Evolutionary conservation across 2,797 vertebrate genomes (phyloP), one percentile per base, ranked within the genome.

Genomic region (Hyperoplus immaculatus): DNA sequence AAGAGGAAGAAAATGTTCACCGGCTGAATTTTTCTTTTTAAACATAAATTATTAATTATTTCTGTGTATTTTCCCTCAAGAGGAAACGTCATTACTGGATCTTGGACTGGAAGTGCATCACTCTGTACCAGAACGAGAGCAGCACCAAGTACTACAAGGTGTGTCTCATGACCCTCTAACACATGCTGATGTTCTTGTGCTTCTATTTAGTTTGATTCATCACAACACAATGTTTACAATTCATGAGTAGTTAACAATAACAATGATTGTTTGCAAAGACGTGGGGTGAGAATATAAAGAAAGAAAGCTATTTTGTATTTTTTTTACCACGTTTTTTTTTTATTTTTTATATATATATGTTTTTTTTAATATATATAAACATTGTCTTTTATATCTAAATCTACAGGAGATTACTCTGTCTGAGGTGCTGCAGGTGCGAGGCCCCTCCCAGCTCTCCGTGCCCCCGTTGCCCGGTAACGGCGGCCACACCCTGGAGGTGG

Each of bases 11-110:
- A 29, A 29, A 29, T 29, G 29, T 29, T 29, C 29, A 29, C 3
- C 29, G 29, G 29, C 29, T 29, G 29, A 29, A 29, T 29, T 29
- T 29, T 29, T 29, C 29, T 29, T 29, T 29, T 29, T 29, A 29
- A 29, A 38, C 47, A 8, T 4, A 4, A 4, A 8, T 38, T 7
- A 10, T 39, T 4, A 36, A 41, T 64, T 0, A 10, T 63, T 42
- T 15, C 10, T 76, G 11, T 41, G 0, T 16, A 3, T 56, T 10
- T 76, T 16, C 4, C 68, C n/a, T 2, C 90, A 96, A 29, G 95
- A 95, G 93, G 75, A 96, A 96, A 80, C 92, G 93, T 46, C 95
- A 96, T 91, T 95, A 94, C 89, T 96, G 95, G 95, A 81, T 94
- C 75, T 42, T 96, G 81, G 95, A 95, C 89, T 85, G 91, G 83